These are phyloP conservation scores for Pogonus chalceus DNA, from an alignment of 1,140 invertebrate species.

Conservation along the genomic window DNA sequence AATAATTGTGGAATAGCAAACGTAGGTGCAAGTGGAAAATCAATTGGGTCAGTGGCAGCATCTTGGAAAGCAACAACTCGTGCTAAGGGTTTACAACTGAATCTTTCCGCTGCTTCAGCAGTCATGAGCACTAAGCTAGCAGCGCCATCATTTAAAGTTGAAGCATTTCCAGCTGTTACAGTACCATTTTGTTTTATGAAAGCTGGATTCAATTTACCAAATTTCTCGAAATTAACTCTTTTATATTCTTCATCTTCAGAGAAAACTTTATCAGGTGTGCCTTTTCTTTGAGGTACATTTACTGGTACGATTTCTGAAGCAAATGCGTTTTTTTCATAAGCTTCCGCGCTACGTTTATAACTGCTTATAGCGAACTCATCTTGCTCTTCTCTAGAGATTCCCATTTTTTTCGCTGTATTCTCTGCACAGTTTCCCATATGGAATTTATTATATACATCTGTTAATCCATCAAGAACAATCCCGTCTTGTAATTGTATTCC, in stretches of 20 bases:
- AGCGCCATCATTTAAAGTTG: conserved; percentile 95
- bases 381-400: conserved; percentile 78
- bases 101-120: conserved; percentile 57
- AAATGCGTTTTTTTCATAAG: conserved; percentile 72
- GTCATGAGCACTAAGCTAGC: conserved; percentile 85
- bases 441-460: conserved; percentile 95
- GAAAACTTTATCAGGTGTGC: conserved; percentile 66
- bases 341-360: conserved; percentile 79
- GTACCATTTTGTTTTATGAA: conserved; percentile 91
- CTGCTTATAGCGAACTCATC: conserved; percentile 90
- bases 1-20: conserved; percentile 81
- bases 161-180: conserved; percentile 97
- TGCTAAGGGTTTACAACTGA: conserved; percentile 80
- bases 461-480: conserved; percentile 92
- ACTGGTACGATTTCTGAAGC: conserved; percentile 82
- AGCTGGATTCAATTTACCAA: conserved; percentile 77
- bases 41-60: conserved; percentile 92
- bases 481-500: conserved; percentile 86
- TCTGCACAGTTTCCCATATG: conserved; percentile 99
- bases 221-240: conserved; percentile 90
- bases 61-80: conserved; percentile 86
- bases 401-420: conserved; percentile 89
- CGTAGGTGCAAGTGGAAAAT: conserved; percentile 95
- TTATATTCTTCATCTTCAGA: conserved; percentile 93
- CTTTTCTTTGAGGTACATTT: conserved; percentile 67